These are phyloP conservation scores for Turritopsis rubra DNA, from an alignment of 30 jellyfish, hydroid and myxozoan species.

Conservation along the genomic window DNA sequence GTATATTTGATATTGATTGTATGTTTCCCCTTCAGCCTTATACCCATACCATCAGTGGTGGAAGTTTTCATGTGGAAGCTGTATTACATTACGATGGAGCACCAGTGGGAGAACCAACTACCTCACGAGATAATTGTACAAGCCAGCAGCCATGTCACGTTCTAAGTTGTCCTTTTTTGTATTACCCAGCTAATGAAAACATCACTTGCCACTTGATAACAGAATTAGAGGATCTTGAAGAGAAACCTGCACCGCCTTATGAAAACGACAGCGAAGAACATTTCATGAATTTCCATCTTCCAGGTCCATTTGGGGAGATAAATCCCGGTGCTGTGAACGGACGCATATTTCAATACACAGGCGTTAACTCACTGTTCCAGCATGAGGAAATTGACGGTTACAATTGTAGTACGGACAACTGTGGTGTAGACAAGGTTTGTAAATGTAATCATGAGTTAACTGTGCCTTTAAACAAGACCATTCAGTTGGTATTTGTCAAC, in stretches of 20 bases:
- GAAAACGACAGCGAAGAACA: not conserved
- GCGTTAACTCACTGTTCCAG: not conserved
- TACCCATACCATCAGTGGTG: not conserved
- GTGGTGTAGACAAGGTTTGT: not conserved
- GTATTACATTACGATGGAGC: slow-evolving; percentile 3
- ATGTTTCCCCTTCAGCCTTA: too few species aligned
- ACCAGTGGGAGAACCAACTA: not conserved
- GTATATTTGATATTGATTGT: too few species aligned
- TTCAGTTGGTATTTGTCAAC: not conserved
- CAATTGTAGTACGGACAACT: not conserved
- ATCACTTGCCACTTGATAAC: not conserved
- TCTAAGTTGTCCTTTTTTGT: not conserved
- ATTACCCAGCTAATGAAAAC: not conserved
- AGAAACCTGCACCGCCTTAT: not conserved
- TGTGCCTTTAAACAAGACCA: not conserved
- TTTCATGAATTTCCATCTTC: not conserved
- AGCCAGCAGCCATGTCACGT: not conserved
- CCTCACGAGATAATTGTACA: not conserved
- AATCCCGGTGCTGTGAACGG: slow-evolving; percentile 2
- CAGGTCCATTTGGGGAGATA: not conserved
- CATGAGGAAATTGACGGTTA: not conserved
- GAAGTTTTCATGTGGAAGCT: slow-evolving; percentile 15
- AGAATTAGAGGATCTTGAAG: not conserved
- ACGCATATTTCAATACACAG: not conserved
- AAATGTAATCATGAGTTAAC: not conserved